Conservation (phyloP, 2,888 invertebrate genomes). For the Microdon myrmicae region DNA sequence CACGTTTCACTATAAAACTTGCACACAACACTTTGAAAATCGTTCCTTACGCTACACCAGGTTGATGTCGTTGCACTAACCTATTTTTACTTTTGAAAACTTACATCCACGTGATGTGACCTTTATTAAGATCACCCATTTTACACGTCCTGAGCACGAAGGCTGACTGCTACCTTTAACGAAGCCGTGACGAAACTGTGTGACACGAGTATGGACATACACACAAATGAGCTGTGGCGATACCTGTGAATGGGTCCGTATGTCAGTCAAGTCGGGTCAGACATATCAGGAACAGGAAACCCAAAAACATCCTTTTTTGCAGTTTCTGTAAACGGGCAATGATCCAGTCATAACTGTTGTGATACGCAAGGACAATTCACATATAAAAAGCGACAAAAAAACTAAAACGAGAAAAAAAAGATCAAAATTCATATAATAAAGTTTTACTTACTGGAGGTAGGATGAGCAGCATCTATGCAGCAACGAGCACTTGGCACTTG, state of each 20-base stretch:
- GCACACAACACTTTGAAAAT: too few relatives aligned
- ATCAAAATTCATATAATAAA: conserved; percentile 31
- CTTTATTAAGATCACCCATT: conserved; percentile 20
- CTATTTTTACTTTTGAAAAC: conserved; percentile 35
- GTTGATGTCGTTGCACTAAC: too few relatives aligned
- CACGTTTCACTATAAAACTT: conserved; percentile 25
- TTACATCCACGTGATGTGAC: conserved; percentile 36
- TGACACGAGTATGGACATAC: conserved; percentile 43
- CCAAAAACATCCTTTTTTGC: conserved; percentile 8
- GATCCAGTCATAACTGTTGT: conserved; percentile 1
- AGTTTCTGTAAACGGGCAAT: neutral
- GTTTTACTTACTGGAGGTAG: conserved; percentile 23
- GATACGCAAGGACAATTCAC: conserved; percentile 13
- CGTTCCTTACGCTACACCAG: too few relatives aligned
- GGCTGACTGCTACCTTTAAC: conserved; percentile 48
- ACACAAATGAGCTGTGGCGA: conserved; percentile 11
- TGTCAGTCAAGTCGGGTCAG: conserved; percentile 36
- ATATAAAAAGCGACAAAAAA: conserved; percentile 9
- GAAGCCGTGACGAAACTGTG: conserved; percentile 43
- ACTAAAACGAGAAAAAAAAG: conserved; percentile 4
- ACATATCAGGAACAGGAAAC: conserved; percentile 12
- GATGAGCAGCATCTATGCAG: neutral
- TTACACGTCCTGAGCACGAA: conserved; percentile 14
- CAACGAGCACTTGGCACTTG: conserved; percentile 35
- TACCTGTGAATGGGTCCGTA: conserved; percentile 12